phyloP scores from a whole-genome alignment of 2,888 invertebrate species.

The Oxycera nigricornis region DNA sequence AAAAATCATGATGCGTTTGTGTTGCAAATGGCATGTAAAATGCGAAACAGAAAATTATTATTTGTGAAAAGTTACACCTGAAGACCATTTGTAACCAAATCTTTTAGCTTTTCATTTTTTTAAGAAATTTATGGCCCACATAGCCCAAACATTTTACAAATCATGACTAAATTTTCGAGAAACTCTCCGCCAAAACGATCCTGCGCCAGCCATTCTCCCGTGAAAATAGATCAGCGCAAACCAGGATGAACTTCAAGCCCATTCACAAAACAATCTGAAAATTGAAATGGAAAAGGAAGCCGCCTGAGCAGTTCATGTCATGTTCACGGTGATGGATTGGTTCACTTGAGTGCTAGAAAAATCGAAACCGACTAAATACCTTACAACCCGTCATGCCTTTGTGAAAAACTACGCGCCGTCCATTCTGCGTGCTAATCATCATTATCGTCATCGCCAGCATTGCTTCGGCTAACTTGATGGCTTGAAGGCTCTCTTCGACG shows the following conservation, averaged over 20 bases:
- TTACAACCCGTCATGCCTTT: slow-evolving; percentile 38
- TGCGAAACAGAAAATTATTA: no score
- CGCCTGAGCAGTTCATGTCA: slow-evolving; percentile 42
- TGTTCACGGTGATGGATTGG: slow-evolving; percentile 44
- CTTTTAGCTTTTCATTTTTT: no score
- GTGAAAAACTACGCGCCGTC: slow-evolving; percentile 43
- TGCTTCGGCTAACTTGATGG: not conserved
- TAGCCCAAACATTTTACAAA: no score
- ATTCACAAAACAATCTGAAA: not conserved
- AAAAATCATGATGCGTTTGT: no score
- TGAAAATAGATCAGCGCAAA: no score
- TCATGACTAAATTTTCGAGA: no score
- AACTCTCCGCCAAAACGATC: no score
- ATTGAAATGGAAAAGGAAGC: slow-evolving; percentile 2
- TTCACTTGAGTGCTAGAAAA: slow-evolving; percentile 36
- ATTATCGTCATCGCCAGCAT: slow-evolving; percentile 34
- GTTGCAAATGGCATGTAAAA: no score
- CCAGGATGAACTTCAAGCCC: not conserved
- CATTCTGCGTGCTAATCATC: slow-evolving; percentile 30
- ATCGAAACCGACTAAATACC: slow-evolving; percentile 45
- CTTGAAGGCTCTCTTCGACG: not conserved
- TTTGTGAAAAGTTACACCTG: no score
- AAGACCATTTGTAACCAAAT: no score
- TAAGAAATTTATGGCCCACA: no score
- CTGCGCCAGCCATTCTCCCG: no score